Base-by-base conservation (phyloP, 2,888 invertebrate species). In the Mythimna loreyi region DNA sequence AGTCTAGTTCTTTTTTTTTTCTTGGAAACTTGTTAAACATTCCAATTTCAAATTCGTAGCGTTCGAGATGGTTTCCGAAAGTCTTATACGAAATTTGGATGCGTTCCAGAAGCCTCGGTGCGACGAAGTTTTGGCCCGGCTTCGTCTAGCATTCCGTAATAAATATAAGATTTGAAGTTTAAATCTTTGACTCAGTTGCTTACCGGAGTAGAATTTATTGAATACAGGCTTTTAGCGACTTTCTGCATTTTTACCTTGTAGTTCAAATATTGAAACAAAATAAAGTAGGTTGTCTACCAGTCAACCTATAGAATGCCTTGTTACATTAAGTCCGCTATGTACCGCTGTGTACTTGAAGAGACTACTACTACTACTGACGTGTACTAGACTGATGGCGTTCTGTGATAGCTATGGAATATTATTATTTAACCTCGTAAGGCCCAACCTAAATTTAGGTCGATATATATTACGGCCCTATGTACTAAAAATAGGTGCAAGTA, bases 81-180 rank as follows among this genome's bases (percentile, higher is more conserved):
- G 76, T 86, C 68, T 76, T 81, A 84, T 81, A 76, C 62, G 50
- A 67, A 70, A 81, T 78, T 85, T 86, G 86, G 86, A 86, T 68
- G 64, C 47, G 66, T 69, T 85, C 86, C 86, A 86, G 75, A 50
- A 36, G n/a, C 8, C 36, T 49, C 50, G 36, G 62, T 28, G 43
- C 62, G 53, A 66, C 52, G 67, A 79, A 73, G 67, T 82, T 77
- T 67, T n/a, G 56, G 33, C 45, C 69, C 13, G 57, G 40, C 45
- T 68, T 56, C 58, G 53, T 43, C 33, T 58, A 25, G 36, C 55
- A 47, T 62, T 76, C 65, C 28, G 53, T 50, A 55, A 60, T 60
- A 73, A 61, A 66, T 60, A 56, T 47, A 52, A 40, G 43, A 65
- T 56, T 59, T 50, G 56, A 52, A 69, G n/a, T 55, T 45, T 43